These are phyloP conservation scores for Brachionus plicatilis DNA, from an alignment of 1,140 invertebrate genomes.

Conservation along the genomic window DNA sequence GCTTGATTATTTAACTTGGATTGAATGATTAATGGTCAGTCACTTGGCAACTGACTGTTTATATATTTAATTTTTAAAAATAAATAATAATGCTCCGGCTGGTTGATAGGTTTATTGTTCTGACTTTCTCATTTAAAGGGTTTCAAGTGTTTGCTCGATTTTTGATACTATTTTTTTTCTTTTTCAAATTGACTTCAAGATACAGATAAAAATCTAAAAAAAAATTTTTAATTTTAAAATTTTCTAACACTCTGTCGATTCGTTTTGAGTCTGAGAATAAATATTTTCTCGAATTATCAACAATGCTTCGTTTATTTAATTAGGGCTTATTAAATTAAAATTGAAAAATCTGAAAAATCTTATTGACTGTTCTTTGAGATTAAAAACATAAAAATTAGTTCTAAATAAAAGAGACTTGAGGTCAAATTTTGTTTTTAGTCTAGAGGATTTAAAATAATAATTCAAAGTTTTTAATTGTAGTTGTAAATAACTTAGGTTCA, in stretches of 20 bases:
- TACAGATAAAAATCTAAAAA: not conserved
- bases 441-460: not conserved
- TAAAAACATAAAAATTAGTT: no score
- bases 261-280: not conserved
- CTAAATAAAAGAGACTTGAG: not conserved
- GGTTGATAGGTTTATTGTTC: not conserved
- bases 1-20: constrained; percentile 6
- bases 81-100: not conserved
- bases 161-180: not conserved
- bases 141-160: not conserved
- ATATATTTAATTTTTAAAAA: not conserved
- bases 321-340: no score
- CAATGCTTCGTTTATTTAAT: no score
- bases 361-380: no score
- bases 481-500: not conserved
- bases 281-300: not conserved
- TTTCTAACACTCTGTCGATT: no score
- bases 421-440: not conserved
- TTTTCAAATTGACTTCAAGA: not conserved
- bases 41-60: constrained; percentile 24
- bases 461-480: not conserved
- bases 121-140: not conserved
- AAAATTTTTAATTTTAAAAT: no score
- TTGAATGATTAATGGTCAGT: not conserved
- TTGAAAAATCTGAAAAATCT: no score